These are phyloP conservation scores for Myoxocephalus aenaeus DNA, from an alignment of 2,797 vertebrate species.

Conservation along the genomic window DNA sequence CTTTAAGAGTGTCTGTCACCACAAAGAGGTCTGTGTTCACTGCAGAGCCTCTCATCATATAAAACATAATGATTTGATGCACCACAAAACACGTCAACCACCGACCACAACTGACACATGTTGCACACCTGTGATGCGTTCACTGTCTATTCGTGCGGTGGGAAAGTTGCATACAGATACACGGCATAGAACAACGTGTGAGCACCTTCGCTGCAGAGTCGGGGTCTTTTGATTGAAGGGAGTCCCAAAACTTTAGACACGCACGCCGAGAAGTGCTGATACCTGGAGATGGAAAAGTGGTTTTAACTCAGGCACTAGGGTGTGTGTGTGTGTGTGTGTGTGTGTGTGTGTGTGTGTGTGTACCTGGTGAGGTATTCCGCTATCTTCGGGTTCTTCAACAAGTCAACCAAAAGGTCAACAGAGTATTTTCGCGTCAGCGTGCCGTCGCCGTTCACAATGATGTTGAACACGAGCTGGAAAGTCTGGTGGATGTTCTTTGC, in stretches of 20 bases:
- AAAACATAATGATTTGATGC: too few relatives aligned
- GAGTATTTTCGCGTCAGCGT: conserved; percentile 94
- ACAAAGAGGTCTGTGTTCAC: not conserved
- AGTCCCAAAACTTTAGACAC: conserved; percentile 92
- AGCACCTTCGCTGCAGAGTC: conserved; percentile 92
- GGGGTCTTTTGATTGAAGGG: conserved; percentile 89
- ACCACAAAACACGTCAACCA: too few relatives aligned
- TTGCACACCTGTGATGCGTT: not conserved
- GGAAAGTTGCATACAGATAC: not conserved
- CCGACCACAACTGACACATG: too few relatives aligned
- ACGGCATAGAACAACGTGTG: not conserved
- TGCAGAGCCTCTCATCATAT: not conserved
- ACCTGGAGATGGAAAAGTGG: conserved; percentile 77
- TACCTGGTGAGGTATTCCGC: conserved; percentile 93
- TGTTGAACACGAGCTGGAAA: conserved; percentile 98
- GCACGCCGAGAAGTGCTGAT: conserved; percentile 93
- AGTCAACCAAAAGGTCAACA: conserved; percentile 93
- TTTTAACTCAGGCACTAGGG: not conserved
- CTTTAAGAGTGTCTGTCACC: not conserved
- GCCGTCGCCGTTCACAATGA: conserved; percentile 95
- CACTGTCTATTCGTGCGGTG: too few relatives aligned
- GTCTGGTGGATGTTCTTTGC: conserved; percentile 98
- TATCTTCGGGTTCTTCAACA: conserved; percentile 93
- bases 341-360: not conserved
- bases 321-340: not conserved